phyloP scores from a whole-genome alignment of 2,113 vertebrate species.

The Penelope pileata region DNA sequence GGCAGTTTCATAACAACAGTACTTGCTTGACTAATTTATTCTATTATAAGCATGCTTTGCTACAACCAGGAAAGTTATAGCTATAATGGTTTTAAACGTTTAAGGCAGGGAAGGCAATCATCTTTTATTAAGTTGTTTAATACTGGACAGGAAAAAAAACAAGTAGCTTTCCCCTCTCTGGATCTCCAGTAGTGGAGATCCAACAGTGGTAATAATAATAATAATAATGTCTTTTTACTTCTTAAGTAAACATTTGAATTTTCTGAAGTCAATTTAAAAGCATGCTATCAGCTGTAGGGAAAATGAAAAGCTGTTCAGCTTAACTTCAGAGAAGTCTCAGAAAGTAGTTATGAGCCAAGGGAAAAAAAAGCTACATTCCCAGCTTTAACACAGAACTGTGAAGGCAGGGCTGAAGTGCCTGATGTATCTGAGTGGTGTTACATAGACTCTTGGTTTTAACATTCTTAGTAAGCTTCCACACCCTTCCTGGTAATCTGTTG shows the following conservation, averaged over 20 bases:
- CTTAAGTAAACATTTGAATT: background rate
- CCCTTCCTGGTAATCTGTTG: background rate
- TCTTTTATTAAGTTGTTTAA: background rate
- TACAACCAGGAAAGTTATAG: background rate
- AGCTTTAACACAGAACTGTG: background rate
- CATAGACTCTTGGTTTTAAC: background rate
- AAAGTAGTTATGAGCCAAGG: background rate
- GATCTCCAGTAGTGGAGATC: background rate
- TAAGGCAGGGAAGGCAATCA: background rate
- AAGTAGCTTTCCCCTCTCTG: background rate
- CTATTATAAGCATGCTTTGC: background rate
- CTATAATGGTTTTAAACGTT: background rate
- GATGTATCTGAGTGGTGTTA: background rate
- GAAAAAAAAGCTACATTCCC: background rate
- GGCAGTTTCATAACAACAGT: background rate
- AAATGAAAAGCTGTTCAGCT: background rate
- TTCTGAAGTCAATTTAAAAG: background rate
- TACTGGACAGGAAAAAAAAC: rapidly evolving
- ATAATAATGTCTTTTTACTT: background rate
- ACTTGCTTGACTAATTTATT: background rate
- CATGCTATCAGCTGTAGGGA: background rate
- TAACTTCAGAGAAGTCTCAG: background rate
- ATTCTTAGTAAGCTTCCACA: background rate
- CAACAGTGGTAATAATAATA: too few relatives aligned
- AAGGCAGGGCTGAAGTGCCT: background rate